Evolutionary conservation across 1,140 invertebrate genomes (phyloP).

Genomic region (Apis florea): DNA sequence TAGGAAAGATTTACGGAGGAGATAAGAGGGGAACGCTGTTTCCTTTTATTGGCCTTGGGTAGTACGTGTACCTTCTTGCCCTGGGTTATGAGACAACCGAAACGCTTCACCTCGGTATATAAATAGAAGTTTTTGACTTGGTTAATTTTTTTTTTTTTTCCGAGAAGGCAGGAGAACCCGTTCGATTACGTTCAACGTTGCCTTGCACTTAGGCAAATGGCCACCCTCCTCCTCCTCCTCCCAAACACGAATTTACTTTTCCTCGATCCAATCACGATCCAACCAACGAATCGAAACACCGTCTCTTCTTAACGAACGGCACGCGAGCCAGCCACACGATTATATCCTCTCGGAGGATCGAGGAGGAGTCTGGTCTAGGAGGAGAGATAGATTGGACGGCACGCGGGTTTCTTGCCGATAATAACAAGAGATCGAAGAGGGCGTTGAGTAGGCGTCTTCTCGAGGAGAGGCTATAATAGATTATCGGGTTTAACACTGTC

Average conservation of each 20-base stretch:
- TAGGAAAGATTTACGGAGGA: background rate
- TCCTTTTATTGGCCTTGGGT: background rate
- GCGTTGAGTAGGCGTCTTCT: background rate
- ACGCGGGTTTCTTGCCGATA: conserved; percentile 27
- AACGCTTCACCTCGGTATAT: background rate
- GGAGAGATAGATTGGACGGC: conserved; percentile 15
- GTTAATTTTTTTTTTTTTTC: background rate
- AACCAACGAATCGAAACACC: no score
- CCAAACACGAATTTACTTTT: conserved; percentile 31
- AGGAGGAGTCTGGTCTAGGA: background rate
- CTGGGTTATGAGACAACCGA: background rate
- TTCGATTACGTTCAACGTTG: conserved; percentile 35
- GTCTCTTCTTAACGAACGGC: background rate
- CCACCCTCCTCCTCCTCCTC: no score
- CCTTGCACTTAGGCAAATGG: conserved; percentile 26
- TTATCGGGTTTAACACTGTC: background rate
- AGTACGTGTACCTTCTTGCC: background rate
- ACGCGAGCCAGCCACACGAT: background rate
- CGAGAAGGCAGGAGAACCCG: conserved; percentile 15
- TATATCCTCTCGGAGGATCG: conserved; percentile 1
- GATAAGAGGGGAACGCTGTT: conserved; percentile 1
- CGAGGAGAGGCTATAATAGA: background rate
- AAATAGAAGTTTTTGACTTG: background rate
- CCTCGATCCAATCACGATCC: background rate
- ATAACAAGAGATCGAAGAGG: conserved; percentile 16